Evolutionary conservation across 2,797 vertebrate genomes (phyloP), one percentile per base, ranked within the genome.

Genomic region (Paedocypris micromegethes): DNA sequence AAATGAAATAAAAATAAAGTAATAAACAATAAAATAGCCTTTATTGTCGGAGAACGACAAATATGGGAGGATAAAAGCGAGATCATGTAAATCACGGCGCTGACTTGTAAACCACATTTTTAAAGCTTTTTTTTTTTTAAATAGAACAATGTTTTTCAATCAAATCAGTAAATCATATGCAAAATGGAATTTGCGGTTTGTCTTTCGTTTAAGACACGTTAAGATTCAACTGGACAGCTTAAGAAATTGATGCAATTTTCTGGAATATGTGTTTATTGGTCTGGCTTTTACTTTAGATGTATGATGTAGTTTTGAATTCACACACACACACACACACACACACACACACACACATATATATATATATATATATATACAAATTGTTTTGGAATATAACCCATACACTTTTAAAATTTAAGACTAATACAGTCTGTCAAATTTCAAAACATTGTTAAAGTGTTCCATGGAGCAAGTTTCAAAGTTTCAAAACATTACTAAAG

Each of bases 211-310:
- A 23, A 23, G 23, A 64, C 60, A 72, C 58, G 64, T 9, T 51
- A 50, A 38, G 38, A 51, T 46, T 50, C 71, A 72, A 65, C 72
- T 64, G 75, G 71, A 70, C 70, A 66, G 39, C 55, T 74, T 64
- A 51, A 66, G 63, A 76, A 70, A 72, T 64, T 69, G 63, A 50
- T 61, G 75, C 70, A 70, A 76, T 71, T 64, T 50, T 66, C 56
- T 54, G 46, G 59, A 70, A 67, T 67, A 72, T 68, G 56, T 66
- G 66, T 57, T 71, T 65, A 67, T 72, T 74, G 66, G 73, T 72
- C 52, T 72, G 73, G 66, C 75, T 72, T 65, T 74, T 58, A 57
- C 70, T 61, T 64, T 38, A 58, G 39, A 56, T 72, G 38, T 65
- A 61, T 64, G 68, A 72, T 67, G 49, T 55, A 73, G 54, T 59